Percentiles rank a stretch among this genome's conserved stretches.
phyloP scores from a whole-genome alignment of 30 jellyfish, hydroid and myxozoan genomes.

The Euphysa ruthae region DNA sequence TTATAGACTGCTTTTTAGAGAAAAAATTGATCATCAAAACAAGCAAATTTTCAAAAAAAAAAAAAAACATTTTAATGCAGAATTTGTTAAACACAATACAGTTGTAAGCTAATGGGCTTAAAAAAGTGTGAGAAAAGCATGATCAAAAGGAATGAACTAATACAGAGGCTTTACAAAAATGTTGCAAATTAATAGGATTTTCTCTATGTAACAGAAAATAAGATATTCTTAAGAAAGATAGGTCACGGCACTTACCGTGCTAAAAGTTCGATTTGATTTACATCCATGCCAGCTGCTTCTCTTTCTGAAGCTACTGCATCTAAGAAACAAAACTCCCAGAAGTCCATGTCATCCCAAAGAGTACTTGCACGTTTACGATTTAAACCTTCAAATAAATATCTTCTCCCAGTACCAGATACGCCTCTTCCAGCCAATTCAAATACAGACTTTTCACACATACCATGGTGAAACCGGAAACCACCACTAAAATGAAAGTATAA shows the following conservation, averaged over 20 bases:
- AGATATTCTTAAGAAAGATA: too few relatives aligned
- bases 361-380: slow-evolving; percentile 41
- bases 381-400: slow-evolving; percentile 76
- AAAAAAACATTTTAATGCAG: too few relatives aligned
- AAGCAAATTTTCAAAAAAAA: too few relatives aligned
- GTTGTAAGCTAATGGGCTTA: too few relatives aligned
- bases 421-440: slow-evolving; percentile 82
- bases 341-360: slow-evolving; percentile 75
- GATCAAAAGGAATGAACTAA: too few relatives aligned
- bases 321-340: slow-evolving; percentile 76
- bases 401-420: slow-evolving; percentile 82
- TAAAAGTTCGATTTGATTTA: slow-evolving; percentile 61
- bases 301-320: slow-evolving; percentile 90
- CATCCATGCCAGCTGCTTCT: slow-evolving; percentile 82
- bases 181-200: too few relatives aligned
- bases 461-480: slow-evolving; percentile 46
- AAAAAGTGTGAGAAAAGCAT: too few relatives aligned
- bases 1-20: too few relatives aligned
- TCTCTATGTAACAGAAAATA: too few relatives aligned
- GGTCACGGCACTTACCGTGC: slow-evolving; percentile 67
- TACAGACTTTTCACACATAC: slow-evolving; percentile 37
- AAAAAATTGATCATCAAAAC: too few relatives aligned
- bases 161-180: too few relatives aligned
- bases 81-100: too few relatives aligned
- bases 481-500: slow-evolving; percentile 26